Percentiles rank a stretch among this genome's conserved stretches.
Evolutionary conservation across 1,140 invertebrate genomes (phyloP).

Genomic region (Sarcophaga peregrina): DNA sequence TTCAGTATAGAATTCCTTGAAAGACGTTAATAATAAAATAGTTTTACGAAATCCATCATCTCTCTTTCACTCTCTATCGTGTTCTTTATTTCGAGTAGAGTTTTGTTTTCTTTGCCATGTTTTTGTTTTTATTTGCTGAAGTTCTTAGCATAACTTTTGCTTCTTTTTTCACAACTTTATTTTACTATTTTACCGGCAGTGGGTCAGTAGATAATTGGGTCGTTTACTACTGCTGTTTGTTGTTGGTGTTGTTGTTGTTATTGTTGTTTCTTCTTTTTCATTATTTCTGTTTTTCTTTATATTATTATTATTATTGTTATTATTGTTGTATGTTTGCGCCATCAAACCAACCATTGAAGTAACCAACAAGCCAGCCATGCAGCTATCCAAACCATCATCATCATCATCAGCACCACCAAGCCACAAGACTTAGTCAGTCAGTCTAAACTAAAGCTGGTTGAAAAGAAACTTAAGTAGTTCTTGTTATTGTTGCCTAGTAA

Average conservation of each 20-base stretch:
- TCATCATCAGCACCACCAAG: too few species aligned
- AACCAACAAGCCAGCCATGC: conserved; percentile 12
- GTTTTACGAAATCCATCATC: not conserved
- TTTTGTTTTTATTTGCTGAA: not conserved
- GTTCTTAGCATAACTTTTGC: not conserved
- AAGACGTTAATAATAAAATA: too few species aligned
- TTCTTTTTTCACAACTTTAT: conserved; percentile 13
- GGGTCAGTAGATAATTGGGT: conserved; percentile 67
- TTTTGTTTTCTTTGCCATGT: not conserved
- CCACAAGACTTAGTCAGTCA: not conserved
- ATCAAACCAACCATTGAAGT: conserved; percentile 8
- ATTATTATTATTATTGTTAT: conserved; percentile 10
- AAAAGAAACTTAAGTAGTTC: conserved; percentile 1
- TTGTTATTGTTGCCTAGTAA: not conserved
- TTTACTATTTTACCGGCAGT: conserved; percentile 51
- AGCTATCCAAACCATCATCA: not conserved
- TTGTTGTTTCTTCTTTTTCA: conserved; percentile 18
- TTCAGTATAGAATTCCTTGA: too few species aligned
- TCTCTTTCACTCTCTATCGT: not conserved
- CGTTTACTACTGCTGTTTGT: conserved; percentile 51
- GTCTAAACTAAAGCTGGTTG: not conserved
- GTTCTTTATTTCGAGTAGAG: not conserved
- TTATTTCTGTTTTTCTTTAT: conserved; percentile 30
- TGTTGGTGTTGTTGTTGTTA: conserved; percentile 35
- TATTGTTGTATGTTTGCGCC: conserved; percentile 35